Evolutionary conservation across 2,888 invertebrate genomes (phyloP), one percentile per base, ranked within the genome.

Genomic region (Ptychoptera contaminata): DNA sequence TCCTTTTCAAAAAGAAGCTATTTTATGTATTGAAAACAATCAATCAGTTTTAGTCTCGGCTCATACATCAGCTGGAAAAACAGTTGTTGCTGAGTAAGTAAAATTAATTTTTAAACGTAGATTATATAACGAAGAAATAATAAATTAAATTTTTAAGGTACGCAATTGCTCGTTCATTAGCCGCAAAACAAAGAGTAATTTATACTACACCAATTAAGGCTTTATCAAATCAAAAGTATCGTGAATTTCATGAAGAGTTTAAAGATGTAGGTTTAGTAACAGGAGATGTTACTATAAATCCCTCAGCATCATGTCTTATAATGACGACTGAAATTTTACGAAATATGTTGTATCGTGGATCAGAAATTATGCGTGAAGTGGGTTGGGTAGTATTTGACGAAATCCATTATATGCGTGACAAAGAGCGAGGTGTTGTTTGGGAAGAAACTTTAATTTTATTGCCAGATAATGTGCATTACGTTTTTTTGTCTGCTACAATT

Each of bases 261-360:
- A 80, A 83, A 63, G 98, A 99, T 67, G 98, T 99, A 9, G 98
- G 98, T 36, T 72, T 99, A 40, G 85, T 99, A 52, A 99, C 98
- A 16, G 98, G 98, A 31, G 98, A 99, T 70, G 97, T 98, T 2
- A 99, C 98, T 1, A 94, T 99, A 44, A 98, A 98, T 69, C 97
- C 97, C 5, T 83, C 85, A 32, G 98, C 98, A 11, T 93, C 93
- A 44, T 92, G 96, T 65, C 76, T 99, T 34, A 94, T 99, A 52
- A 99, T 99, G 98, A 99, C 98, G 1, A 99, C 98, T n/a, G 98
- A 99, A 73, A 99, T 99, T 74, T 69, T 99, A 49, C 74, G 98
- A 50, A 94, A 93, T 57, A 98, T 99, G 98, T 69, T 99, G 46
- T 99, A 98, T 60, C 73, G 97, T 59, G 98, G 98, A 41, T 94